A percentile compares a stretch with the other conserved stretches of the same genome.
phyloP scores from a whole-genome alignment of 2,888 invertebrate species.

The Pedicia rivosa region DNA sequence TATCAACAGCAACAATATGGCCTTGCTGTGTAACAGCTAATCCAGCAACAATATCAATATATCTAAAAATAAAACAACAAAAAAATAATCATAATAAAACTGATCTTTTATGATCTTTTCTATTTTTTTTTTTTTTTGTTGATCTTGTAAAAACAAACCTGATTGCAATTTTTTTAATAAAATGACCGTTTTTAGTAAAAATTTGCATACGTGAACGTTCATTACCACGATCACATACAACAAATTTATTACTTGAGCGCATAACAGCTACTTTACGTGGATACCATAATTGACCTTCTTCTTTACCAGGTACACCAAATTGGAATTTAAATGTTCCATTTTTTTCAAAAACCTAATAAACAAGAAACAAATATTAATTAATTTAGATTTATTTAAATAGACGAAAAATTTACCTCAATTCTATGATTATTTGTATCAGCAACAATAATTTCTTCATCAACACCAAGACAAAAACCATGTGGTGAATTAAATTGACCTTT shows the following conservation, averaged over 20 bases:
- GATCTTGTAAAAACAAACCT: slow-evolving; percentile 25
- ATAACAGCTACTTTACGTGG: slow-evolving; percentile 91
- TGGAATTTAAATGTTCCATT: slow-evolving; percentile 84
- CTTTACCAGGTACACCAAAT: slow-evolving; percentile 88
- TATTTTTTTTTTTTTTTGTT: not conserved
- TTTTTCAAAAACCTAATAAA: slow-evolving; percentile 73
- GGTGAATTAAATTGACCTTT: slow-evolving; percentile 94
- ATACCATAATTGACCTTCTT: slow-evolving; percentile 94
- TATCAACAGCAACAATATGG: slow-evolving; percentile 91
- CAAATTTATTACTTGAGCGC: slow-evolving; percentile 73
- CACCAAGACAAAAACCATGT: slow-evolving; percentile 90
- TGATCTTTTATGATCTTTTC: not conserved
- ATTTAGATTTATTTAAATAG: slow-evolving; percentile 1
- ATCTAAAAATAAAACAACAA: slow-evolving; percentile 31
- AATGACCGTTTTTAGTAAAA: slow-evolving; percentile 89
- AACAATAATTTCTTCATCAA: slow-evolving; percentile 90
- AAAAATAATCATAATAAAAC: not conserved
- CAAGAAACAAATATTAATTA: slow-evolving; percentile 6
- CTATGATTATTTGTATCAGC: slow-evolving; percentile 96
- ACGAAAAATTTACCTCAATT: slow-evolving; percentile 46
- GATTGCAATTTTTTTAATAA: slow-evolving; percentile 86
- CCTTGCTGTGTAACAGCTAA: slow-evolving; percentile 84
- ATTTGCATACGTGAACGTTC: slow-evolving; percentile 96
- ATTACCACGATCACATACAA: slow-evolving; percentile 95
- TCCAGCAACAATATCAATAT: slow-evolving; percentile 85